Percentiles rank a stretch among this genome's conserved stretches.
Evolutionary conservation across 92 coral and sea anemone species (phyloP).

Genomic region (Paragorgia papillata): DNA sequence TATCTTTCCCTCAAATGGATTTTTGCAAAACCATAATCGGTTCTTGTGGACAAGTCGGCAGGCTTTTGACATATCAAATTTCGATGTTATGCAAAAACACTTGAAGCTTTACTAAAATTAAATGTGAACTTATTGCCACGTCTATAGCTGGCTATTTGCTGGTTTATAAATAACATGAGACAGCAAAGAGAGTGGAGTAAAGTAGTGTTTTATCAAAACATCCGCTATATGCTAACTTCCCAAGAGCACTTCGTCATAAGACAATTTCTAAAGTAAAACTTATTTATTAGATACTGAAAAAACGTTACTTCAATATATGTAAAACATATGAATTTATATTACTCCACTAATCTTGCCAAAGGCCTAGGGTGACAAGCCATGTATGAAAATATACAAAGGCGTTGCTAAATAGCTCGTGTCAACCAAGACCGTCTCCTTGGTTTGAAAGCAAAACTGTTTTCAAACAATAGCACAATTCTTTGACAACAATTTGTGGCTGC

Average conservation of each 20-base stretch:
- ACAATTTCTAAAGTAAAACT: too few relatives aligned
- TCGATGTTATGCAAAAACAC: too few relatives aligned
- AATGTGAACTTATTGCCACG: too few relatives aligned
- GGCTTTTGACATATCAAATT: conserved; percentile 24
- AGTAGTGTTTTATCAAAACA: conserved; percentile 6
- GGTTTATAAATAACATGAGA: neutral
- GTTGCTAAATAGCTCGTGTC: neutral
- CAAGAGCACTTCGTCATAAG: too few relatives aligned
- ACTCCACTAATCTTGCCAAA: too few relatives aligned
- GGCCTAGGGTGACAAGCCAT: too few relatives aligned
- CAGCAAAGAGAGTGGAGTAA: neutral
- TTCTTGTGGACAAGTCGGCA: conserved; percentile 12
- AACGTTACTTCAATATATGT: too few relatives aligned
- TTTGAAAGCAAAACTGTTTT: neutral
- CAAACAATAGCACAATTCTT: neutral
- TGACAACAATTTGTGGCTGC: conserved; percentile 15
- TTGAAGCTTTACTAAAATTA: too few relatives aligned
- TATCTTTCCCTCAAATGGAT: too few relatives aligned
- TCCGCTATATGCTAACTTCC: neutral
- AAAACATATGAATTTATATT: too few relatives aligned
- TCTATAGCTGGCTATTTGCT: too few relatives aligned
- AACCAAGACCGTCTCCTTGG: conserved; percentile 25
- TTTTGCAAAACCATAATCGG: conserved; percentile 1
- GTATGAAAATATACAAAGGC: neutral
- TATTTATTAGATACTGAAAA: too few relatives aligned